A percentile compares a stretch with the other conserved stretches of the same genome.
Conservation (phyloP, 2,113 vertebrate species). For the Proteles cristata region DNA sequence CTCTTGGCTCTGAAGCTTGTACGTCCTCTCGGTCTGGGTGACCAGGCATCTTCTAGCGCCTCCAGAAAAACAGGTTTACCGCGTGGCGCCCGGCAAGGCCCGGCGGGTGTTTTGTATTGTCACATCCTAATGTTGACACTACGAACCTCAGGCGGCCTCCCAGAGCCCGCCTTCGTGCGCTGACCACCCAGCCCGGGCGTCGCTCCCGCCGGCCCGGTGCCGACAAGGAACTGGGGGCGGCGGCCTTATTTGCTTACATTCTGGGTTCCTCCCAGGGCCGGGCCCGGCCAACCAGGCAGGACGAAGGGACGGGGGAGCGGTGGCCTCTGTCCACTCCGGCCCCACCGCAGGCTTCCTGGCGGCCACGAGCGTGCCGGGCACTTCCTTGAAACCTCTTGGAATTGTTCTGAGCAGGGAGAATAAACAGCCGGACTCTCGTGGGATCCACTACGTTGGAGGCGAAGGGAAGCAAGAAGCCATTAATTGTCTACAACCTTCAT, state of each 20-base stretch:
- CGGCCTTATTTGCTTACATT: not conserved
- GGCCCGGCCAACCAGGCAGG: not conserved
- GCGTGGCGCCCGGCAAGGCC: not conserved
- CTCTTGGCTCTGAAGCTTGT: accelerated
- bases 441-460: not conserved
- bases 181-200: not conserved
- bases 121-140: slow-evolving; percentile 76
- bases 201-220: not conserved
- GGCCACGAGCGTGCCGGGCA: not conserved
- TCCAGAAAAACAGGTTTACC: slow-evolving; percentile 74
- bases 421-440: not conserved
- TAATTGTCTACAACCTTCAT: not conserved
- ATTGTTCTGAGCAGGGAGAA: slow-evolving; percentile 54
- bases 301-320: not conserved
- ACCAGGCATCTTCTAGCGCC: not conserved
- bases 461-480: slow-evolving; percentile 33
- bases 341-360: slow-evolving; percentile 63
- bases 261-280: not conserved
- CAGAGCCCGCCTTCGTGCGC: not conserved
- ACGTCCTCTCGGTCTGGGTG: not conserved
- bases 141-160: slow-evolving; percentile 71
- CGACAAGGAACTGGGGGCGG: not conserved
- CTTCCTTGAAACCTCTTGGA: slow-evolving; percentile 50
- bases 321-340: not conserved
- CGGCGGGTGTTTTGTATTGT: slow-evolving; percentile 62